phyloP scores from a whole-genome alignment of 2,888 invertebrate species.

The Acanthoscelides obtectus region DNA sequence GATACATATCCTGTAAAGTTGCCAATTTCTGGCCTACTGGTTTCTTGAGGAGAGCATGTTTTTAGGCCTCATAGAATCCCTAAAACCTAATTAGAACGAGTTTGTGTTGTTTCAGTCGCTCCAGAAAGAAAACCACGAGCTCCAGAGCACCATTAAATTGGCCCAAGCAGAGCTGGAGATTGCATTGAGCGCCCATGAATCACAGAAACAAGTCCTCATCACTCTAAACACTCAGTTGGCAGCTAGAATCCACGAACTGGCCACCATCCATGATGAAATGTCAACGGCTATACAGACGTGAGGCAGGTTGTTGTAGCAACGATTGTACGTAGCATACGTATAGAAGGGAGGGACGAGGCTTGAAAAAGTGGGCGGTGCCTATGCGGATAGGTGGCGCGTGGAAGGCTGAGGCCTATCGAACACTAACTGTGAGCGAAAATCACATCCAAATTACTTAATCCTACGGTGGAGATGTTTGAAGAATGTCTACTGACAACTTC shows the following conservation, averaged over 20 bases:
- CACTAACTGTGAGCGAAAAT: not conserved
- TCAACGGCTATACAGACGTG: slow-evolving; percentile 72
- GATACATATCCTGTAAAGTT: too few species aligned
- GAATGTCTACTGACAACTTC: too few species aligned
- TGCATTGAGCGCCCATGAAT: slow-evolving; percentile 74
- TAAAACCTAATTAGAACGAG: not conserved
- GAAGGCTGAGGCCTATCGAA: not conserved
- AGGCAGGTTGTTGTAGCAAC: slow-evolving; percentile 24
- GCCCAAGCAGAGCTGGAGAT: slow-evolving; percentile 77
- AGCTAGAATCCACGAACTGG: slow-evolving; percentile 72
- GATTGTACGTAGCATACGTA: not conserved
- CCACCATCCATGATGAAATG: slow-evolving; percentile 78
- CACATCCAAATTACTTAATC: too few species aligned
- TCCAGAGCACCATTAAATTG: slow-evolving; percentile 64
- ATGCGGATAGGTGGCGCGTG: not conserved
- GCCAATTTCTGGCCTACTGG: not conserved
- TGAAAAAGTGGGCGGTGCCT: not conserved
- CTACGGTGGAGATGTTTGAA: too few species aligned
- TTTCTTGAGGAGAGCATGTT: not conserved
- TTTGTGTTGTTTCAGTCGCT: slow-evolving; percentile 45
- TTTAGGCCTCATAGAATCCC: too few species aligned
- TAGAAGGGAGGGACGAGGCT: not conserved
- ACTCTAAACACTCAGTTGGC: slow-evolving; percentile 81
- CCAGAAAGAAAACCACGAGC: slow-evolving; percentile 62
- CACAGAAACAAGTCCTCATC: slow-evolving; percentile 73